Conservation (phyloP, 2,797 vertebrate species). For the Hypotaenidia philippensis region DNA sequence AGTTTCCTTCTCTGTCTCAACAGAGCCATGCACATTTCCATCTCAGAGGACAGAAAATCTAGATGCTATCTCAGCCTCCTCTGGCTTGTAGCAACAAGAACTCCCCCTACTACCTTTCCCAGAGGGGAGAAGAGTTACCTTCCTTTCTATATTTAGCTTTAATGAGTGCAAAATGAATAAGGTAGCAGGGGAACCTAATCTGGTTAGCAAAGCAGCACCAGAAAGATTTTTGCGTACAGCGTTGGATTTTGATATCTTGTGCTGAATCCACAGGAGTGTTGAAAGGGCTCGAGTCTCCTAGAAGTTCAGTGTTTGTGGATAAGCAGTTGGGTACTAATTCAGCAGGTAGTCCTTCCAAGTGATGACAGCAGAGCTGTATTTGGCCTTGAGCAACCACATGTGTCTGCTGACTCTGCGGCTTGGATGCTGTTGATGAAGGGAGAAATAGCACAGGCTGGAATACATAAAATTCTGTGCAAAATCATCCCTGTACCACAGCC, state of each 20-base stretch:
- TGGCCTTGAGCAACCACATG: slow-evolving; percentile 39
- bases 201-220: slow-evolving; percentile 45
- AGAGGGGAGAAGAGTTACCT: slow-evolving; percentile 24
- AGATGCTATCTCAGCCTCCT: neutral
- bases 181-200: slow-evolving; percentile 46
- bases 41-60: neutral
- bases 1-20: neutral
- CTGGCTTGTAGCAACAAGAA: neutral
- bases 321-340: neutral
- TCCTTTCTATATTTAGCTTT: slow-evolving; percentile 62
- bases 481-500: neutral
- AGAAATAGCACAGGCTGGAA: neutral
- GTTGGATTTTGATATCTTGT: slow-evolving; percentile 25
- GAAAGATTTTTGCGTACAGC: neutral
- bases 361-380: slow-evolving; percentile 32
- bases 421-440: neutral
- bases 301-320: neutral
- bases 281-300: neutral
- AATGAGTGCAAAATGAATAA: slow-evolving; percentile 53
- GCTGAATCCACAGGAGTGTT: slow-evolving; percentile 14
- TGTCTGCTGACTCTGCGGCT: slow-evolving; percentile 15
- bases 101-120: slow-evolving; percentile 10
- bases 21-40: neutral
- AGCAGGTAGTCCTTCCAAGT: neutral
- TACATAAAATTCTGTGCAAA: neutral